Percentiles rank a stretch among this genome's conserved stretches.
Conservation (phyloP, 2,113 vertebrate species). For the Archilochus colubris region DNA sequence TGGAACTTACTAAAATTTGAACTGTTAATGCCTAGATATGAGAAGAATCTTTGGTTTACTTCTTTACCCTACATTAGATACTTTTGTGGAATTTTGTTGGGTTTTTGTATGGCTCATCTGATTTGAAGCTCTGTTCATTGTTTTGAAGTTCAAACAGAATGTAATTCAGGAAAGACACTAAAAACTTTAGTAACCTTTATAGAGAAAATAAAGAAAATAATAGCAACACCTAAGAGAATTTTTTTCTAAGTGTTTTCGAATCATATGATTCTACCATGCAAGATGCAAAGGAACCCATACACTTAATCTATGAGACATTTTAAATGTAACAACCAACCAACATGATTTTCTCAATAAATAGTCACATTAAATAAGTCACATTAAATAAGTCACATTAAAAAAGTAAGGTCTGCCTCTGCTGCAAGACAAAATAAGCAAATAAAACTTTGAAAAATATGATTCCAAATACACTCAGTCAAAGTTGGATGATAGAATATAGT, state of each 20-base stretch:
- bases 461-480: background rate
- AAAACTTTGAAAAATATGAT: background rate
- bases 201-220: background rate
- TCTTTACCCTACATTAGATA: background rate
- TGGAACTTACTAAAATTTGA: background rate
- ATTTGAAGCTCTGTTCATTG: background rate
- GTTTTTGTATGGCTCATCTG: background rate
- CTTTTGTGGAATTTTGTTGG: accelerated
- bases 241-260: background rate
- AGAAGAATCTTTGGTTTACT: background rate
- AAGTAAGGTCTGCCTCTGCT: background rate
- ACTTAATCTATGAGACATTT: background rate
- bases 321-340: background rate
- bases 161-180: background rate
- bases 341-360: background rate
- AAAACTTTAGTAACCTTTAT: background rate
- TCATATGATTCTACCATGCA: background rate
- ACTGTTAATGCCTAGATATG: background rate
- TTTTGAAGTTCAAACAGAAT: background rate
- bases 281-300: background rate
- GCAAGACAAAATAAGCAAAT: background rate
- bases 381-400: background rate
- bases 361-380: background rate
- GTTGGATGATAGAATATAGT: background rate
- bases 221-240: background rate